These are phyloP conservation scores for Enteromius radiatus DNA, from an alignment of 2,797 vertebrate species.

Conservation along the genomic window DNA sequence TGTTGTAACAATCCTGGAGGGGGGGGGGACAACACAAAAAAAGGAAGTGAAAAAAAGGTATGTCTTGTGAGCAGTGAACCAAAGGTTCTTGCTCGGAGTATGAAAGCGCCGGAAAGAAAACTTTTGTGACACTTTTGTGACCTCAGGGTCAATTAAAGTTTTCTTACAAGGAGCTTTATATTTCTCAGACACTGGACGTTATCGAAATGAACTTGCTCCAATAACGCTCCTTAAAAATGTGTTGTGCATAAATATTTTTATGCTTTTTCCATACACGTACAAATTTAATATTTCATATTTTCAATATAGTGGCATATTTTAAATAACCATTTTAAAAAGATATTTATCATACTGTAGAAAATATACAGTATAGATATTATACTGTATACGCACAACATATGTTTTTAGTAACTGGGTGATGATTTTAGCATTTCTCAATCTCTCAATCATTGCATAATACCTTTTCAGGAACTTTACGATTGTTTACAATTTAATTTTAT, in stretches of 20 bases:
- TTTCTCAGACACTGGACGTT: conserved; percentile 75
- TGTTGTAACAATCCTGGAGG: conserved; percentile 52
- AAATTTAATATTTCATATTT: not conserved
- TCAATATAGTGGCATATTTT: not conserved
- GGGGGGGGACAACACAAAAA: conserved; percentile 10
- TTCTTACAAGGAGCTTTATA: conserved; percentile 69
- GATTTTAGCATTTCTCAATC: not conserved
- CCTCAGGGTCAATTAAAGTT: conserved; percentile 70
- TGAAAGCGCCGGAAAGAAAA: conserved; percentile 26
- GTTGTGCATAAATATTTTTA: not conserved
- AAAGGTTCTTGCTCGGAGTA: conserved; percentile 15
- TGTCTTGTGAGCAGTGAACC: conserved; percentile 44
- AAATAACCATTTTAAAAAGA: not conserved
- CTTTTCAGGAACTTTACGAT: not conserved
- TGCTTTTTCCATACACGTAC: not conserved
- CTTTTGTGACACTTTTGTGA: conserved; percentile 57
- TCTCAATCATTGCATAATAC: not conserved
- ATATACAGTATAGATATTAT: not conserved
- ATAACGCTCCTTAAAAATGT: not conserved
- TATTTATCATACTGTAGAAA: not conserved
- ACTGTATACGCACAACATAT: not conserved
- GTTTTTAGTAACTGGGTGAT: not conserved
- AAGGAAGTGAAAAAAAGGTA: conserved; percentile 14
- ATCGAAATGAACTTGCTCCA: not conserved
- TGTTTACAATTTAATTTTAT: not conserved